These are phyloP conservation scores for Ophonus ardosiacus DNA, from an alignment of 2,888 invertebrate species.

Conservation along the genomic window DNA sequence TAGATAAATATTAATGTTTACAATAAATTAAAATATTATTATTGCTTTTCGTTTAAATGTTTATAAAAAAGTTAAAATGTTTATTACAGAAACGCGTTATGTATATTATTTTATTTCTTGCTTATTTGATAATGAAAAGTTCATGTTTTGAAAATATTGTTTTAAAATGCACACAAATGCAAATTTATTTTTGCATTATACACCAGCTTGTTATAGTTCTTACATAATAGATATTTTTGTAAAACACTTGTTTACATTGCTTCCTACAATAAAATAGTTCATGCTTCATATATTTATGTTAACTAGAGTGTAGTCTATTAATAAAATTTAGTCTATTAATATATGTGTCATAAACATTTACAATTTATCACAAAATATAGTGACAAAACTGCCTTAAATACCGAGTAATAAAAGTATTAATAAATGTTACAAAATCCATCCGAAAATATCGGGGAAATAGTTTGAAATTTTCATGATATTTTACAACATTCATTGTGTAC, in stretches of 20 bases:
- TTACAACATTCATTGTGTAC: not conserved
- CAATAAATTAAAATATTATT: not conserved
- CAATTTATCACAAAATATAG: not conserved
- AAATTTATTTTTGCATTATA: not conserved
- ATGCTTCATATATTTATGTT: not conserved
- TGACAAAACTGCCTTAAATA: not conserved
- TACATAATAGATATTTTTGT: slow-evolving; percentile 15
- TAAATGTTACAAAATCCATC: slow-evolving; percentile 17
- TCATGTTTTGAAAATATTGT: not conserved
- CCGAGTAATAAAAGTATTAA: not conserved
- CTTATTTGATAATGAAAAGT: not conserved
- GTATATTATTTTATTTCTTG: not conserved
- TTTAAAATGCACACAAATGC: not conserved
- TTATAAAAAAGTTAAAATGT: not conserved
- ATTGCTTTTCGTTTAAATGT: not conserved
- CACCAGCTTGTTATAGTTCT: not conserved
- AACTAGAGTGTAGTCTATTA: slow-evolving; percentile 21
- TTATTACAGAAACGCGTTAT: too few species aligned
- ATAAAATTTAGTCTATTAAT: not conserved
- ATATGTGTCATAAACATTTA: slow-evolving; percentile 15
- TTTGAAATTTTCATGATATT: not conserved
- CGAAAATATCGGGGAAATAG: not conserved
- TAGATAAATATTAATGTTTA: not conserved
- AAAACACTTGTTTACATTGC: not conserved
- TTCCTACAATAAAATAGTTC: not conserved